Evolutionary conservation across 1,140 invertebrate genomes (phyloP).

Genomic region (Thereuonema tuberculata): DNA sequence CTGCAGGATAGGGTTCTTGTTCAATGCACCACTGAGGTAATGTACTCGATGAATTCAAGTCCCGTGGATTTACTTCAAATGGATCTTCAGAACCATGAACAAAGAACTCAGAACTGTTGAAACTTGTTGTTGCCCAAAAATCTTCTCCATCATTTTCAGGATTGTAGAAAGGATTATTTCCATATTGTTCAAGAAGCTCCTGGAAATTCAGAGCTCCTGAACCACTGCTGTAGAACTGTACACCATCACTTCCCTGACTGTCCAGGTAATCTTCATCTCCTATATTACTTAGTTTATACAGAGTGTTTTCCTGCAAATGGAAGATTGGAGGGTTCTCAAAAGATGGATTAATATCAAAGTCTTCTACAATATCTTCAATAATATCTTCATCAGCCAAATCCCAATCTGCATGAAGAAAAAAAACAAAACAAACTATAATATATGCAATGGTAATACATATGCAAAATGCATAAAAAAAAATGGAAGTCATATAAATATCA

Average conservation of each 20-base stretch:
- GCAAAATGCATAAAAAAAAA: too few relatives aligned
- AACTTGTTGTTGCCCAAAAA: neutral
- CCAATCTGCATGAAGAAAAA: slow-evolving; percentile 39
- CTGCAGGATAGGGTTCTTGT: too few relatives aligned
- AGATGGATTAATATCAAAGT: slow-evolving; percentile 16
- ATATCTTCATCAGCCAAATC: slow-evolving; percentile 17
- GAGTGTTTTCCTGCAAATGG: neutral
- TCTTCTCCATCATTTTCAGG: neutral
- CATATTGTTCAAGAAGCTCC: neutral
- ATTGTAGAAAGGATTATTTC: neutral
- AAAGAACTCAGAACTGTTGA: too few relatives aligned
- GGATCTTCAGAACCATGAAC: too few relatives aligned
- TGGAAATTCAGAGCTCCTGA: neutral
- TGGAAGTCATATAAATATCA: too few relatives aligned
- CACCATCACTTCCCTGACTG: neutral
- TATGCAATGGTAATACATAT: neutral
- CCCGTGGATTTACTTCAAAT: too few relatives aligned
- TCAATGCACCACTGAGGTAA: too few relatives aligned
- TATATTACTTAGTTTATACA: neutral
- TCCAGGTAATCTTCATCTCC: neutral
- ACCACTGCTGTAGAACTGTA: neutral
- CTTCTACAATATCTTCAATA: slow-evolving; percentile 15
- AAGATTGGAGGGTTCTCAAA: neutral
- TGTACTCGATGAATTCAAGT: too few relatives aligned
- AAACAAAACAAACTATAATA: slow-evolving; percentile 18